These are phyloP conservation scores for Cynocephalus volans DNA, from an alignment of 2,113 vertebrate genomes.

Conservation along the genomic window DNA sequence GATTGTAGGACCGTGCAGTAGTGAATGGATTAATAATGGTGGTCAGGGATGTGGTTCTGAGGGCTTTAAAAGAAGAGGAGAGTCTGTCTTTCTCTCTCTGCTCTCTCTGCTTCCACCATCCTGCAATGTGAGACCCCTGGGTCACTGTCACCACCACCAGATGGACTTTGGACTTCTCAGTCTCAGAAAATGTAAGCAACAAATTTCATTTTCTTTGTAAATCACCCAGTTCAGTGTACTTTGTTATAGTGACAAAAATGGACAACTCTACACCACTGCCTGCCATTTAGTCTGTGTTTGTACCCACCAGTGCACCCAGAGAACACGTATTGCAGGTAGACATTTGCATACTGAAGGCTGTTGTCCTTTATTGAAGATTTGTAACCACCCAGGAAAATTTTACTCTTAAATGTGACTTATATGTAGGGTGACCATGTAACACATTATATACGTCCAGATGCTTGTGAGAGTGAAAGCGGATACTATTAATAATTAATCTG, in stretches of 20 bases:
- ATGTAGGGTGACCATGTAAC: not conserved
- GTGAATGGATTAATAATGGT: no score
- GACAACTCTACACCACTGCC: not conserved
- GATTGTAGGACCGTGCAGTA: no score
- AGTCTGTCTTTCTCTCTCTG: no score
- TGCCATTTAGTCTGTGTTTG: not conserved
- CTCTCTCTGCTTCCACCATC: no score
- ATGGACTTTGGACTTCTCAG: no score
- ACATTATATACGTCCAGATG: not conserved
- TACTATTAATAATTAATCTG: not conserved
- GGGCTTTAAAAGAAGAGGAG: no score
- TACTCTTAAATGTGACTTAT: not conserved
- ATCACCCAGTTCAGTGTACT: not conserved
- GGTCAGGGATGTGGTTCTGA: no score
- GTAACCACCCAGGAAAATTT: not conserved
- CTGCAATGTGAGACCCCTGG: no score
- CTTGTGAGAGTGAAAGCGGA: not conserved
- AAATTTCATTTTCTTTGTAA: no score
- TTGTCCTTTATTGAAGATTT: fast-evolving
- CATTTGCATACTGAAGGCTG: fast-evolving
- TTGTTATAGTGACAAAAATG: not conserved
- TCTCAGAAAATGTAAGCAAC: no score
- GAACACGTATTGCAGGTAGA: fast-evolving
- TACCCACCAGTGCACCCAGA: not conserved
- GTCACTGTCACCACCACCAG: no score